Base-by-base conservation (phyloP, 2,888 invertebrate species). In the Netelia fuscicornis region DNA sequence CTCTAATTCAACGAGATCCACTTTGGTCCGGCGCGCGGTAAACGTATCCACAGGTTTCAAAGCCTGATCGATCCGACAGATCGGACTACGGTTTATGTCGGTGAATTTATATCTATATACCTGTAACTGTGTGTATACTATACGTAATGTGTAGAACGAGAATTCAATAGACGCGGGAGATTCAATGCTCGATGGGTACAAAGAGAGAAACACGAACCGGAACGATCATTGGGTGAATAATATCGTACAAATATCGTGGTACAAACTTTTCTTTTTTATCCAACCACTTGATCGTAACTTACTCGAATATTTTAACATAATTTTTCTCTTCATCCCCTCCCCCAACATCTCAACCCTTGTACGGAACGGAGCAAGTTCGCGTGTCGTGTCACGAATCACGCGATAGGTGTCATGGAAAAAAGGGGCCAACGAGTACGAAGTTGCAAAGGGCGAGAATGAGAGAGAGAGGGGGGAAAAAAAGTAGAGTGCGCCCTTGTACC, bases 1-100 rank as follows among this genome's bases (percentile, higher is more conserved):
- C 65, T 65, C 71, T 52, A 23, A 79, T 71, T 79, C 64, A 64
- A 71, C 37, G 71, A 30, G 62, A 79, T 71, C 54, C 44, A 75
- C 74, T 74, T 68, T 60, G 48, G 58, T 48, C 37, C 17, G 58
- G 58, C 60, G 62, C 17, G 25, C 56, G 13, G 3, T 44, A 20
- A 54, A 64, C 25, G 8, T 30, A 52, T 25, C 52, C 13, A 30
- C 13, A 54, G 30, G n/a, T 60, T 23, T 60, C 10, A 10, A 60
- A 60, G 62, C 42, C 42, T 2, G 9, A 65, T 65, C 48, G 48
- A 44, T 64, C 25, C 30, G n/a, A 48, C 74, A 25, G 48, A 62
- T 48, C 74, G 11, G 30, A 74, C 48, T 62, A 30, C 30, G 30
- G 3, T 30, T 30, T 30, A 5, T 5, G 30, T 30, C 30, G 2